These are phyloP conservation scores for Dicroscelio sp. DNA, from an alignment of 2,888 invertebrate genomes.

Conservation along the genomic window DNA sequence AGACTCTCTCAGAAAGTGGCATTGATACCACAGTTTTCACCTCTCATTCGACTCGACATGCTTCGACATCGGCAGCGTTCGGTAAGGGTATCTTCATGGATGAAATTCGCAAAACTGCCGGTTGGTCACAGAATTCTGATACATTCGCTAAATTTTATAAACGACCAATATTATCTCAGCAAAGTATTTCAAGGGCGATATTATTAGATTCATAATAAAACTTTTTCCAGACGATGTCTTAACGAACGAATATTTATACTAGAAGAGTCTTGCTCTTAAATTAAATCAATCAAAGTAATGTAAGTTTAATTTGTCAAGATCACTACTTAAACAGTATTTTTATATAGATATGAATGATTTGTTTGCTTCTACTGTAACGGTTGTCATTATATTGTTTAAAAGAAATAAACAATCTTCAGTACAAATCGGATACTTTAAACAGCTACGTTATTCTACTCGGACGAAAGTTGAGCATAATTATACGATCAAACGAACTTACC, in stretches of 20 bases:
- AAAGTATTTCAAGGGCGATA: background rate
- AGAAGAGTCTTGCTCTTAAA: too few species aligned
- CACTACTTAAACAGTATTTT: too few species aligned
- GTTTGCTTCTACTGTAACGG: background rate
- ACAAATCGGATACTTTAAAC: background rate
- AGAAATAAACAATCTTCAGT: background rate
- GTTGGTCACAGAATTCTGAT: background rate
- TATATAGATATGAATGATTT: too few species aligned
- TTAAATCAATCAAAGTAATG: too few species aligned
- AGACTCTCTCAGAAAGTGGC: background rate
- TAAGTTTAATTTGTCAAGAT: background rate
- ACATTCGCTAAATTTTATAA: background rate
- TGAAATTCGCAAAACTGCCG: background rate
- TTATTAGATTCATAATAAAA: background rate
- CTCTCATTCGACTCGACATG: background rate
- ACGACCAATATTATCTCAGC: background rate
- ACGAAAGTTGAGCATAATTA: background rate
- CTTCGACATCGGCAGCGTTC: background rate
- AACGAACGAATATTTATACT: too few species aligned
- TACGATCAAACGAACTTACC: background rate
- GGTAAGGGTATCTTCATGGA: background rate
- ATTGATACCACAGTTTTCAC: background rate
- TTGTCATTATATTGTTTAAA: background rate
- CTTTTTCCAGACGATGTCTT: background rate
- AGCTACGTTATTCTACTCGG: background rate